Evolutionary conservation across 2,888 invertebrate species (phyloP).

Genomic region (Drosophila kanekoi): DNA sequence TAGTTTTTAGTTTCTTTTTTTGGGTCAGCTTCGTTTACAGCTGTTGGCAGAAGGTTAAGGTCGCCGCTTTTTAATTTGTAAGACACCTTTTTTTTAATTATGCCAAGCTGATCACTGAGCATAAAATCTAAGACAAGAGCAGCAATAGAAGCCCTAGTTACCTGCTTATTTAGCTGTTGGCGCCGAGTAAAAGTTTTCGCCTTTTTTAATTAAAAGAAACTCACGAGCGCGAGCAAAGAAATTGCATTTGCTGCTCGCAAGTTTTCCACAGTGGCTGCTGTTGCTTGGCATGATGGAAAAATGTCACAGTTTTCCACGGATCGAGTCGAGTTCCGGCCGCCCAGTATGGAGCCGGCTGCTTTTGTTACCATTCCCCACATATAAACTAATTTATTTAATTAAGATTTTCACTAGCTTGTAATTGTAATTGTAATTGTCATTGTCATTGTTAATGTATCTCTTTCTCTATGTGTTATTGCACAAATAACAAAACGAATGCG

Average conservation of each 20-base stretch:
- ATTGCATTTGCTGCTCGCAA: conserved; percentile 44
- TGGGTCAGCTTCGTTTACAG: conserved; percentile 9
- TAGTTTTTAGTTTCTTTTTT: conserved; percentile 5
- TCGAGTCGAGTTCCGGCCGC: conserved; percentile 57
- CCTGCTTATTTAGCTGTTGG: conserved; percentile 65
- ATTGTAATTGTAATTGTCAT: conserved; percentile 53
- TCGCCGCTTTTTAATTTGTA: conserved; percentile 59
- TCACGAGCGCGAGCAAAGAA: conserved; percentile 59
- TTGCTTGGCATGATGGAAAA: conserved; percentile 49
- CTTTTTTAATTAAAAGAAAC: conserved; percentile 80
- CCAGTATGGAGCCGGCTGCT: conserved; percentile 46
- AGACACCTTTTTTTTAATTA: conserved; percentile 57
- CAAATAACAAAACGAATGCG: conserved; percentile 63
- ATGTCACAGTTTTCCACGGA: conserved; percentile 62
- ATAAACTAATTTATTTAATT: conserved; percentile 79
- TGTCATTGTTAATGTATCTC: conserved; percentile 40
- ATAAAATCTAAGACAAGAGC: conserved; percentile 76
- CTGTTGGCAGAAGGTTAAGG: conserved; percentile 52
- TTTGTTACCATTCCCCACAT: conserved; percentile 79
- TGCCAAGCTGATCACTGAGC: conserved; percentile 69
- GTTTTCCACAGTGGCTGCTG: conserved; percentile 41
- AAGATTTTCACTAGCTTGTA: conserved; percentile 73
- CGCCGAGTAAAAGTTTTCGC: conserved; percentile 75
- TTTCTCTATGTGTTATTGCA: conserved; percentile 65
- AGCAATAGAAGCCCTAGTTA: conserved; percentile 70